phyloP scores from a whole-genome alignment of 2,888 invertebrate species.

The Latheticus oryzae region DNA sequence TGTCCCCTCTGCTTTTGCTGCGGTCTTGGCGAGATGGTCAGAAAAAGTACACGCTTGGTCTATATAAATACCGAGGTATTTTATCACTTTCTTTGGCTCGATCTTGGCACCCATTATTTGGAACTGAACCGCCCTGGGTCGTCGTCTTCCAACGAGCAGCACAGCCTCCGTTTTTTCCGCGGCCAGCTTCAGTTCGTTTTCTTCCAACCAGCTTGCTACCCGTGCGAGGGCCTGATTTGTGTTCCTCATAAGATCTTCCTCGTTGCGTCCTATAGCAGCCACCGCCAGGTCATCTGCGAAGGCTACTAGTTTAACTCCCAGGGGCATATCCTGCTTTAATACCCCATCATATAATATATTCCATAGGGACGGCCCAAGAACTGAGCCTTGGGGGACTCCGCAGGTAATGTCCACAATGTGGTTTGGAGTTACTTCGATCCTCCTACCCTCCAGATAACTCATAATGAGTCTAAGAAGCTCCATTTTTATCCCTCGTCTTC shows the following conservation, averaged over 20 bases:
- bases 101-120: background rate
- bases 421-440: background rate
- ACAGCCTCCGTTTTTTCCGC: slow-evolving; percentile 27
- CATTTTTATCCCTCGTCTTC: background rate
- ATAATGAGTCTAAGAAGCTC: background rate
- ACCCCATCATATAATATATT: slow-evolving; percentile 2
- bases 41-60: slow-evolving; percentile 42
- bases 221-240: background rate
- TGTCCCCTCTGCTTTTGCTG: slow-evolving; percentile 39
- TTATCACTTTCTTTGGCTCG: slow-evolving; percentile 15
- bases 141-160: slow-evolving; percentile 9
- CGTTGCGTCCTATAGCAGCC: background rate
- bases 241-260: background rate
- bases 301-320: background rate
- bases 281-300: slow-evolving; percentile 15
- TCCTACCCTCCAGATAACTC: background rate
- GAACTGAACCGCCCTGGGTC: slow-evolving; percentile 6
- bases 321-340: background rate
- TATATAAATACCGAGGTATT: slow-evolving; percentile 47
- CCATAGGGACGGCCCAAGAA: slow-evolving; percentile 9
- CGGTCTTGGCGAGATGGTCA: slow-evolving; percentile 39
- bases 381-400: slow-evolving; percentile 14
- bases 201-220: slow-evolving; percentile 1
- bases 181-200: background rate
- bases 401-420: background rate